Evolutionary conservation across 2,888 invertebrate genomes (phyloP).

Genomic region (Glaucopsyche alexis): DNA sequence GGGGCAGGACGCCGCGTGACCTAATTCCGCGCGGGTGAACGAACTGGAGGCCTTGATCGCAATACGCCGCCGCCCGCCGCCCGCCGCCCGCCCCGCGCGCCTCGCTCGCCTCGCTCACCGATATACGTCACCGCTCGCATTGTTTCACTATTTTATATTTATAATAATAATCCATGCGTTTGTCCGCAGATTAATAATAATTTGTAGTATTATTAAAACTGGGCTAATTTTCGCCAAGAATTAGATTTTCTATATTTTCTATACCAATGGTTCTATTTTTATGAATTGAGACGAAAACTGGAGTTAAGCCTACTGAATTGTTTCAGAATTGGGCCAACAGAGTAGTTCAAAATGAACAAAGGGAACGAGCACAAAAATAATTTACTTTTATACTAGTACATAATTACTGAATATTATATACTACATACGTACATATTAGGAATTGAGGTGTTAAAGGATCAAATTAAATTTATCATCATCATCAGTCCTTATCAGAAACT

Average conservation of each 20-base stretch:
- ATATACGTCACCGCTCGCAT: constrained; percentile 49
- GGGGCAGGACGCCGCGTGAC: constrained; percentile 67
- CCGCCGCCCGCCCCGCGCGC: constrained; percentile 42
- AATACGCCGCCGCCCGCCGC: constrained; percentile 58
- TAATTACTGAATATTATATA: neutral
- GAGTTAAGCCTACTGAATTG: neutral
- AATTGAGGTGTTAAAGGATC: neutral
- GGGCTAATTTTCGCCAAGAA: neutral
- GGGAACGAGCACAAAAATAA: neutral
- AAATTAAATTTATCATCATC: constrained; percentile 1
- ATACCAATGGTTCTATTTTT: neutral
- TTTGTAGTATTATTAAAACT: neutral
- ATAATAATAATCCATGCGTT: neutral
- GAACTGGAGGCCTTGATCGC: constrained; percentile 79
- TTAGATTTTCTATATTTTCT: neutral
- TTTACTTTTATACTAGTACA: neutral
- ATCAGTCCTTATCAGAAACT: neutral
- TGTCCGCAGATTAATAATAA: neutral
- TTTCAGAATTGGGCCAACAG: neutral
- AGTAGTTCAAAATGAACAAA: neutral
- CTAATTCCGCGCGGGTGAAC: constrained; percentile 74
- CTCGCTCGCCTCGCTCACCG: constrained; percentile 36
- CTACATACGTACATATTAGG: neutral
- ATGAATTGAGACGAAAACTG: neutral
- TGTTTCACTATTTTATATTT: constrained; percentile 52